These are phyloP conservation scores for Podotricha telesiphe DNA, from an alignment of 2,888 invertebrate species.

Conservation along the genomic window DNA sequence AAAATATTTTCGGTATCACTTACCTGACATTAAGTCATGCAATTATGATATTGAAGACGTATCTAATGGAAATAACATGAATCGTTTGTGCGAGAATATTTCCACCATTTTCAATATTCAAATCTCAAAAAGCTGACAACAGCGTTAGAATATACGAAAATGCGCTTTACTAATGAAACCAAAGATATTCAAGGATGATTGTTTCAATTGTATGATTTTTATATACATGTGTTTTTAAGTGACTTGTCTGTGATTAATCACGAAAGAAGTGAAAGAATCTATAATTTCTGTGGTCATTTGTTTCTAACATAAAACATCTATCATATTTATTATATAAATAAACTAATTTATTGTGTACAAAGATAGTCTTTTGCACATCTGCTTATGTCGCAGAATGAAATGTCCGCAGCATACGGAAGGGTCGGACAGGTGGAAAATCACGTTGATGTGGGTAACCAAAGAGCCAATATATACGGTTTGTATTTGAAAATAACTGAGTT, in stretches of 20 bases:
- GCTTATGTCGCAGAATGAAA: slow-evolving; percentile 34
- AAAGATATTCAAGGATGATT: slow-evolving; percentile 9
- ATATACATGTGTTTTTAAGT: background rate
- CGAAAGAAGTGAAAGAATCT: background rate
- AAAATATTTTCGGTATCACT: slow-evolving; percentile 40
- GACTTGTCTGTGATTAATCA: background rate
- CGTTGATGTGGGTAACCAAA: slow-evolving; percentile 39
- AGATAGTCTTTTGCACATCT: background rate
- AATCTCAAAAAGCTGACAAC: slow-evolving; percentile 47
- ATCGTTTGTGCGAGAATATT: slow-evolving; percentile 51
- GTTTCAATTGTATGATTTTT: background rate
- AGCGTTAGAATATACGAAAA: slow-evolving; percentile 16
- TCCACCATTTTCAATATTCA: slow-evolving; percentile 58
- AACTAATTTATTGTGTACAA: background rate
- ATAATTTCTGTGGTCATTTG: background rate
- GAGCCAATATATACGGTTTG: slow-evolving; percentile 2
- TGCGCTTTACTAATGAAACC: slow-evolving; percentile 11
- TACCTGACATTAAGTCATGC: slow-evolving; percentile 47
- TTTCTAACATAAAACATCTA: background rate
- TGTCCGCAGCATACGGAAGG: slow-evolving; percentile 44
- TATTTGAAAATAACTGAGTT: slow-evolving; percentile 19
- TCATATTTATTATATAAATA: background rate
- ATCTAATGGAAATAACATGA: slow-evolving; percentile 57
- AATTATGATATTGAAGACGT: slow-evolving; percentile 53
- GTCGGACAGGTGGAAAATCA: slow-evolving; percentile 46